Evolutionary conservation across 2,888 invertebrate genomes (phyloP), one percentile per base, ranked within the genome.

Genomic region (Diaphora mendica): DNA sequence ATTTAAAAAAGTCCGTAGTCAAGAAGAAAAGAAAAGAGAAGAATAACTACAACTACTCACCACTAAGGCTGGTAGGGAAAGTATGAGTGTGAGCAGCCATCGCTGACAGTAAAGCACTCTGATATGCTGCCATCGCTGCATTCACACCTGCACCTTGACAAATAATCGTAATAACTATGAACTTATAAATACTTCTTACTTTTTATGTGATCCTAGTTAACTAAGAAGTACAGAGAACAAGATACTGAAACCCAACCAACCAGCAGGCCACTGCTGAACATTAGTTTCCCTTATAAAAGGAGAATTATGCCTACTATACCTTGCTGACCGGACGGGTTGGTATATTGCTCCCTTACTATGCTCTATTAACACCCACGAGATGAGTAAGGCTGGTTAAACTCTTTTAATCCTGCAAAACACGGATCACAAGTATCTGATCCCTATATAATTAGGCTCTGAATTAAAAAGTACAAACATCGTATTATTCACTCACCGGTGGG

Each of bases 121-220:
- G 96, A 79, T 96, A 96, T 2, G 96, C 96, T 2, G 96, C 96
- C 94, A 96, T 96, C 2, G 96, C 96, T 7, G 96, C 95, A 74
- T 95, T 95, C 76, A 95, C 95, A 42, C 95, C 95, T 59, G 92
- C 93, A 59, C 93, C 94, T 93, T 80, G 30, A 84, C 8, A 75
- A 66, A 69, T 68, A 71, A 23, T 5, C 59, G 15, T 26, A 5
- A 15, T 13, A 26, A 5, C 17, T 17, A 62, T 62, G 4, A 26
- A 11, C 30, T 17, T 30, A 30, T 62, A 4, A 30, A 62, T 62
- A 30, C 30, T 30, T 17, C 59, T 13, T 55, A n/a, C 20, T 26
- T 59, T 59, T 59, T 59, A 26, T 26, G 15, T 26, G 59, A 26
- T 20, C 51, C 26, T 26, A 59, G 26, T n/a, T 1, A 23, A n/a